These are phyloP conservation scores for Lonchura striata DNA, from an alignment of 2,113 vertebrate genomes.

Conservation along the genomic window DNA sequence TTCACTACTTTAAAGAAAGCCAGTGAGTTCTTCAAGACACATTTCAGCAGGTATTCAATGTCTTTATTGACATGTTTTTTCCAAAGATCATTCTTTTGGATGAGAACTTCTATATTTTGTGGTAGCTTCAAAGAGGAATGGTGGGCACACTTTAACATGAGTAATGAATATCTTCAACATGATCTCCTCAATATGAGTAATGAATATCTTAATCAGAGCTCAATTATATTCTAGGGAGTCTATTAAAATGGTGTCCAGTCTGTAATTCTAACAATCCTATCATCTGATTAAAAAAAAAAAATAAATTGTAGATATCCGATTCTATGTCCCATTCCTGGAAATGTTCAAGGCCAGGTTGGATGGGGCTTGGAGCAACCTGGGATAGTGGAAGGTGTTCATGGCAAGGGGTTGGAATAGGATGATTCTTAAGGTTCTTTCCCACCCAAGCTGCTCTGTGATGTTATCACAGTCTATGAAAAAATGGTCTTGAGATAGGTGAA, in stretches of 20 bases:
- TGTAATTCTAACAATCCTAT: neutral
- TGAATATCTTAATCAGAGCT: neutral
- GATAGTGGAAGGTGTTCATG: neutral
- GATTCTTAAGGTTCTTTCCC: neutral
- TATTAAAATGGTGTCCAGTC: neutral
- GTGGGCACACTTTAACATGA: fast-evolving
- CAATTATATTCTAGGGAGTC: neutral
- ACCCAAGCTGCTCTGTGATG: neutral
- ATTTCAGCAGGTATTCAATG: neutral
- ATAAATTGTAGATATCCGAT: neutral
- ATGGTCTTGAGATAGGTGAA: fast-evolving
- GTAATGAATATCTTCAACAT: no score
- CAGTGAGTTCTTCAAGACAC: neutral
- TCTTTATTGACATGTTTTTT: neutral
- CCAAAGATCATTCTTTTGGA: neutral
- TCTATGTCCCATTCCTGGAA: fast-evolving
- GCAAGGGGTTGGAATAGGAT: fast-evolving
- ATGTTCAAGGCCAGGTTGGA: neutral
- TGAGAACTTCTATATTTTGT: neutral
- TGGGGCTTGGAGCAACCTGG: neutral
- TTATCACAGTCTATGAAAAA: fast-evolving
- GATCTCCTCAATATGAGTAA: neutral
- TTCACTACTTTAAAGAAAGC: neutral
- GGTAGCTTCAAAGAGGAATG: neutral
- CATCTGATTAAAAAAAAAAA: neutral